Conservation (phyloP, 2,113 vertebrate species). For the Esox niger region DNA sequence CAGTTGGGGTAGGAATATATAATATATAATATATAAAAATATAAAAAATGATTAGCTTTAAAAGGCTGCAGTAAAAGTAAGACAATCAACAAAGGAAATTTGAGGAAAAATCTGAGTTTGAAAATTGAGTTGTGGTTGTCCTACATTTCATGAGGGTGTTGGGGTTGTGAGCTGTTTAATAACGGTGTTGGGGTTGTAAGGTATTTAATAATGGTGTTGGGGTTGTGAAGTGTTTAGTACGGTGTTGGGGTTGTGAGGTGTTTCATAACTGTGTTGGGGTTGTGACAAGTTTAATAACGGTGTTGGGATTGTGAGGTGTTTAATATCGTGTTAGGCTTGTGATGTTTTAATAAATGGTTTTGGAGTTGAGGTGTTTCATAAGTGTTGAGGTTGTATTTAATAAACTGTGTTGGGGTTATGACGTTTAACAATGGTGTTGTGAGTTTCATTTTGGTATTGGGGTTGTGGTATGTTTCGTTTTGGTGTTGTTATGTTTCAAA, state of each 20-base stretch:
- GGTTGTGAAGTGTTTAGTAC: conserved; percentile 53
- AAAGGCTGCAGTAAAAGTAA: no score
- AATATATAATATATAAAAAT: background rate
- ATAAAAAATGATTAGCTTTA: no score
- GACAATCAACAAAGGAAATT: background rate
- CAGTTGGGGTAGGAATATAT: background rate
- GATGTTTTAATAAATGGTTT: no score
- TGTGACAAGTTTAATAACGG: conserved; percentile 52
- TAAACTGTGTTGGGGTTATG: no score
- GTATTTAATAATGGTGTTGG: conserved; percentile 56
- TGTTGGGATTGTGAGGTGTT: conserved; percentile 33
- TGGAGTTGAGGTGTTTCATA: no score
- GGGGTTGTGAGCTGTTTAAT: conserved; percentile 40
- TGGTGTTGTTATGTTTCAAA: no score
- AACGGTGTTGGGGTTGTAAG: conserved; percentile 32
- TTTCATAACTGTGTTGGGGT: conserved; percentile 44
- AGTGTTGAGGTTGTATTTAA: no score
- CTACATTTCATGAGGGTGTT: conserved; percentile 50
- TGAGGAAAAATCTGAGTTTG: conserved; percentile 11
- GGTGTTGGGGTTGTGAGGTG: conserved; percentile 21
- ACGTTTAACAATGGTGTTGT: no score
- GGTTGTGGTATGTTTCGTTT: no score
- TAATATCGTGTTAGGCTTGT: no score
- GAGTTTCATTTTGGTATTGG: no score
- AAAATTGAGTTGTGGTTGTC: conserved; percentile 17